These are phyloP conservation scores for Myopa tessellatipennis DNA, from an alignment of 2,888 invertebrate species.

Conservation along the genomic window DNA sequence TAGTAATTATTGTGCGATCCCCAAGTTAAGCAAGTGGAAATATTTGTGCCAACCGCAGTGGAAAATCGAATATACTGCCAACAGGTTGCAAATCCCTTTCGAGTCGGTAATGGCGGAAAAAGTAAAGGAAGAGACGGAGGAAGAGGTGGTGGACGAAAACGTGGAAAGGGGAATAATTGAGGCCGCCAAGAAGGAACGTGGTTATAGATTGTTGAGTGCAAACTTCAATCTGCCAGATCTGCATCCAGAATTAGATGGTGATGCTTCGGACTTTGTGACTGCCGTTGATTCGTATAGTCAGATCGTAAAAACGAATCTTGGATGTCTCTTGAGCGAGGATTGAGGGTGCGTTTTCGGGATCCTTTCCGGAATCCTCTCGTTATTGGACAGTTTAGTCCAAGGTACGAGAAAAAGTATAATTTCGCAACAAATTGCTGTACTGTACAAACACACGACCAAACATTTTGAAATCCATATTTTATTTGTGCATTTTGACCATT, in stretches of 20 bases:
- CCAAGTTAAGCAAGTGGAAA: constrained; percentile 16
- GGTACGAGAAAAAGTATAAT: too few species aligned
- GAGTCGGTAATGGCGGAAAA: neutral
- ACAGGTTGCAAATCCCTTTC: neutral
- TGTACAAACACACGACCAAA: neutral
- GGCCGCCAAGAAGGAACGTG: too few species aligned
- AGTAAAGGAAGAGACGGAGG: neutral
- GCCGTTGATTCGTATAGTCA: too few species aligned
- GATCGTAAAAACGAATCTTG: too few species aligned
- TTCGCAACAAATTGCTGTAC: constrained; percentile 4
- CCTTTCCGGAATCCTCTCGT: too few species aligned
- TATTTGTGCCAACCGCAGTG: constrained; percentile 9
- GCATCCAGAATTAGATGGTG: too few species aligned
- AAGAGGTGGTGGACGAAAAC: neutral
- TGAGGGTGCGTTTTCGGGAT: too few species aligned
- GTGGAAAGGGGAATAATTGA: neutral
- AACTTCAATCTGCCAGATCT: too few species aligned
- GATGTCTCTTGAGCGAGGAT: too few species aligned
- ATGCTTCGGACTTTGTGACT: too few species aligned
- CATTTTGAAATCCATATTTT: constrained; percentile 22
- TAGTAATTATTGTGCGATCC: neutral
- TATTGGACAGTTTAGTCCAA: too few species aligned
- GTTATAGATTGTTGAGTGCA: too few species aligned
- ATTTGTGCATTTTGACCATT: constrained; percentile 6
- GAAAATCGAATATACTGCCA: neutral